Evolutionary conservation across 2,797 vertebrate genomes (phyloP), one percentile per base, ranked within the genome.

Genomic region (Petrocephalus schoutedeni): DNA sequence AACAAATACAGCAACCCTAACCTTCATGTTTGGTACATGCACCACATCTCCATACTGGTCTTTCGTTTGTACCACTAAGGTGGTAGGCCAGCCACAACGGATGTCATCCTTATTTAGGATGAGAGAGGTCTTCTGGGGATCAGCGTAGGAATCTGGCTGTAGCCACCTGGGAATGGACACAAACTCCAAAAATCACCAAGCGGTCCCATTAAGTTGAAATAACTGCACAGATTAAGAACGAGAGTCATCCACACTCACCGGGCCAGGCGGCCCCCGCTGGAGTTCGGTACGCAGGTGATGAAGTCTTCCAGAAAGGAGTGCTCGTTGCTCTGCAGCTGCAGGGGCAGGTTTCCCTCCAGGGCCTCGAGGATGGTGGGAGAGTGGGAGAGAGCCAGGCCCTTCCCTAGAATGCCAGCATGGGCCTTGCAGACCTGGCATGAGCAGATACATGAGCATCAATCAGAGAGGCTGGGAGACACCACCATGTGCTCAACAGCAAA

Each of bases 11-110:
- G 59, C 28, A 28, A 49, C 28, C 45, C 87, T 88, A 61, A 99
- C 98, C 97, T 99, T 99, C 98, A 99, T 99, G 93, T 97, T 98
- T 85, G 98, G 98, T 91, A 99, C 98, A 87, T 99, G 98, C 89
- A 99, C 98, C 90, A 99, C 97, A 89, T 99, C 98, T 10, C 98
- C 98, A 92, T 99, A 99, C 89, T 99, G 98, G 94, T 99, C 98
- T 95, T 99, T 99, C 88, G 98, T 99, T 93, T 99, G 98, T 10
- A 99, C 98, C 0, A 96, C 98, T 91, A 99, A 97, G 32, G 97
- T 97, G 45, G 98, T 96, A 51, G 98, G 98, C 98, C 98, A 99
- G 56, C 98, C 98, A 90, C 98, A 99, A 74, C 98, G 96, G 88
- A 99, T 98, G 90, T 99, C 98, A 91, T 99, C 98, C 94, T 99